These are phyloP conservation scores for Arrhamphus sclerolepis DNA, from an alignment of 2,797 vertebrate species.

Conservation along the genomic window DNA sequence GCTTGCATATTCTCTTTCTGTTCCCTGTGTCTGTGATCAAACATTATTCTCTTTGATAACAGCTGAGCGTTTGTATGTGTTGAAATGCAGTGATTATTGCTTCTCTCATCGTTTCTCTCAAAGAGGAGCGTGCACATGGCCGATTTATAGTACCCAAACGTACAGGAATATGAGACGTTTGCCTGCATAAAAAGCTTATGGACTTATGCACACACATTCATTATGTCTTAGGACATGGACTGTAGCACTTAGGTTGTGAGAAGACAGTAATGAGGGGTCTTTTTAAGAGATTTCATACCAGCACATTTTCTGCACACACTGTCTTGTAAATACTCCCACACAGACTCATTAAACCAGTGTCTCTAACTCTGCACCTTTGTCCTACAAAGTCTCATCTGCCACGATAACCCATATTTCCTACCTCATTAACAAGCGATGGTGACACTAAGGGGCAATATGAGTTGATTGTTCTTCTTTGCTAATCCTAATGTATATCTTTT, in stretches of 20 bases:
- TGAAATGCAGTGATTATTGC: constrained; percentile 20
- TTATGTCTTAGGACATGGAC: constrained; percentile 28
- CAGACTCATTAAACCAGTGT: constrained; percentile 62
- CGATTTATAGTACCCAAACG: neutral
- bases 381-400: constrained; percentile 42
- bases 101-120: constrained; percentile 62
- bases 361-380: constrained; percentile 41
- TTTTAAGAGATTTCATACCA: constrained; percentile 49
- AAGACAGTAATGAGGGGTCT: constrained; percentile 56
- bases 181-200: neutral
- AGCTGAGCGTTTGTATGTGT: constrained; percentile 24
- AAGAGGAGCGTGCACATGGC: constrained; percentile 15
- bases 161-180: constrained; percentile 14
- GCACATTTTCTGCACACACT: constrained; percentile 3
- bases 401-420: constrained; percentile 48
- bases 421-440: constrained; percentile 27
- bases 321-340: constrained; percentile 27
- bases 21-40: constrained; percentile 65
- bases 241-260: constrained; percentile 25
- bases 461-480: constrained; percentile 31
- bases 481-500: constrained; percentile 29
- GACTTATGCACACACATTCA: neutral
- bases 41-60: constrained; percentile 62
- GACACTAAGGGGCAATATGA: constrained; percentile 28
- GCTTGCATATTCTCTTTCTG: constrained; percentile 59